Conservation (phyloP, 2,797 vertebrate species). For the Pteronotus mesoamericanus region DNA sequence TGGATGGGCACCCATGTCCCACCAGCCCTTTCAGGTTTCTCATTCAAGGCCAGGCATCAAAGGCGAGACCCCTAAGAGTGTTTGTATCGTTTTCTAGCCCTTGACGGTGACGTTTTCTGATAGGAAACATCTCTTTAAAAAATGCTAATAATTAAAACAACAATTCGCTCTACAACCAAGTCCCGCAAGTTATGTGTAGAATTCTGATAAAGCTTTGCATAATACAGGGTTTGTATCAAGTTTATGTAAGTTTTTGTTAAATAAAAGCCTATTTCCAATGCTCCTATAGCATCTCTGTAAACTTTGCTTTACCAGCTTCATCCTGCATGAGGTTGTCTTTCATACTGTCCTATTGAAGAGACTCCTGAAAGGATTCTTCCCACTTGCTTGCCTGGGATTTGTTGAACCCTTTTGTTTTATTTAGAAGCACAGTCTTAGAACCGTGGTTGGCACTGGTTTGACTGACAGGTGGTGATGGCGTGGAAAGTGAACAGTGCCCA, state of each 20-base stretch:
- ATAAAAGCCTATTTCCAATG: conserved; percentile 79
- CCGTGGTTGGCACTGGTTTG: neutral
- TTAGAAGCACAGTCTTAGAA: neutral
- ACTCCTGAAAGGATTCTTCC: conserved; percentile 61
- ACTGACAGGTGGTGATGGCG: neutral
- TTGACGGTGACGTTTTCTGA: conserved; percentile 51
- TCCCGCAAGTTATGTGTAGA: conserved; percentile 68
- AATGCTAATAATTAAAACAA: conserved; percentile 49
- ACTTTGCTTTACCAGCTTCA: conserved; percentile 69
- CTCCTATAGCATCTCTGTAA: conserved; percentile 77
- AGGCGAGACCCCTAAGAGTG: neutral
- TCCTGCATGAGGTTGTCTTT: conserved; percentile 44
- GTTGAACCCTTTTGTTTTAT: neutral
- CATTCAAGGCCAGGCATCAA: neutral
- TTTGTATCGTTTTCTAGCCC: conserved; percentile 24
- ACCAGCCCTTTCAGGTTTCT: neutral
- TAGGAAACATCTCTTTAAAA: conserved; percentile 56
- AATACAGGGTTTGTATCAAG: conserved; percentile 74
- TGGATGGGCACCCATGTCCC: neutral
- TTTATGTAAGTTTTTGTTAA: conserved; percentile 78
- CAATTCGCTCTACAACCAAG: conserved; percentile 6
- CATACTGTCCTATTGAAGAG: neutral
- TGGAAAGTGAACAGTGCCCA: neutral
- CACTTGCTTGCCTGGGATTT: neutral
- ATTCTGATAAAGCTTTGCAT: conserved; percentile 75